These are phyloP conservation scores for Champsocephalus esox DNA, from an alignment of 2,797 vertebrate genomes.

Conservation along the genomic window DNA sequence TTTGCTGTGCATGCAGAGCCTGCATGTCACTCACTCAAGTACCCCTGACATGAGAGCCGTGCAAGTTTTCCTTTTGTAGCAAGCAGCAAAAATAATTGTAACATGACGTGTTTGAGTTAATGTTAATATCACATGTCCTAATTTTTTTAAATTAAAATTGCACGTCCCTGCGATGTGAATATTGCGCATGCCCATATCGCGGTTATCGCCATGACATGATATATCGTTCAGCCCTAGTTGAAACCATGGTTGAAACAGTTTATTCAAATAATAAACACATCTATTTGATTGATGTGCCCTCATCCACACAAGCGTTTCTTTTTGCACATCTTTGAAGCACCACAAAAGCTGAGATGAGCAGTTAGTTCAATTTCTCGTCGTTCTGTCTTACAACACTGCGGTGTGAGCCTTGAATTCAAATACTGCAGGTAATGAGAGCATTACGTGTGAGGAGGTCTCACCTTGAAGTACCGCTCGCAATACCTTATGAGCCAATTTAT, in stretches of 20 bases:
- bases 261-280: conserved; percentile 9
- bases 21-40: too few relatives aligned
- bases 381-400: conserved; percentile 12
- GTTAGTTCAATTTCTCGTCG: conserved; percentile 35
- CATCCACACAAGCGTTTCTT: conserved; percentile 35
- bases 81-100: too few relatives aligned
- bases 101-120: too few relatives aligned
- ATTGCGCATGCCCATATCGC: too few relatives aligned
- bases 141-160: too few relatives aligned
- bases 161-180: too few relatives aligned
- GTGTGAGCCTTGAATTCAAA: conserved; percentile 62
- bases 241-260: neutral
- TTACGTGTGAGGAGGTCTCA: conserved; percentile 69
- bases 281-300: neutral
- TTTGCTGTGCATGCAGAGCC: too few relatives aligned
- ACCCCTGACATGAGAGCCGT: too few relatives aligned
- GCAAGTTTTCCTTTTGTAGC: too few relatives aligned
- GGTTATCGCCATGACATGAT: too few relatives aligned
- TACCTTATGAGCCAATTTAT: conserved; percentile 70
- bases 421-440: conserved; percentile 71
- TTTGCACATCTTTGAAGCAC: conserved; percentile 52
- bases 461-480: conserved; percentile 72
- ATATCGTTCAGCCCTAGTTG: too few relatives aligned
- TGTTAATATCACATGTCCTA: too few relatives aligned
- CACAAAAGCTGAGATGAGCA: conserved; percentile 33